These are phyloP conservation scores for Junonia oenone DNA, from an alignment of 2,888 invertebrate genomes.

Conservation along the genomic window DNA sequence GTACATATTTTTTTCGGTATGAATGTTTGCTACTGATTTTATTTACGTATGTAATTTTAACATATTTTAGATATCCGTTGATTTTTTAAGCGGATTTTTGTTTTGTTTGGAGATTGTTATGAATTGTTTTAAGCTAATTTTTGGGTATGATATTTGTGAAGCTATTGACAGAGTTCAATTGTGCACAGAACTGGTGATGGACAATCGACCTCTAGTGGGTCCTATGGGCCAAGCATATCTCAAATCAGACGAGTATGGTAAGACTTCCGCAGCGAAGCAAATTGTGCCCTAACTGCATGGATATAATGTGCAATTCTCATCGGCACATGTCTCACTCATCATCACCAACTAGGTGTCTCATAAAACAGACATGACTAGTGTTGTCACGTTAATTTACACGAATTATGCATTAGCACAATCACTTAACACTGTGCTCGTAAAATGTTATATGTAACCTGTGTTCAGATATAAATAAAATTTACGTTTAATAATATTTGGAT, in stretches of 20 bases:
- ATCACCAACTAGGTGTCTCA: constrained; percentile 51
- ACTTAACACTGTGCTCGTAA: constrained; percentile 37
- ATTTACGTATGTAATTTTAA: no score
- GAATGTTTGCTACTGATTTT: no score
- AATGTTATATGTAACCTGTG: constrained; percentile 22
- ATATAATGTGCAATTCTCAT: constrained; percentile 53
- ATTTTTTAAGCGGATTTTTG: no score
- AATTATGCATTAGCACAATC: constrained; percentile 39
- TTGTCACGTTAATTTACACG: constrained; percentile 34
- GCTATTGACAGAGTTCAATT: constrained; percentile 51
- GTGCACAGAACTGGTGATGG: constrained; percentile 83
- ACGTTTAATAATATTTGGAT: constrained; percentile 18
- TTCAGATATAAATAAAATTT: constrained; percentile 5
- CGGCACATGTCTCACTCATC: constrained; percentile 38
- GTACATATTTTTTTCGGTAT: no score
- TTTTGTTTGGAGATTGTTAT: no score
- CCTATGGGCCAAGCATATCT: constrained; percentile 90
- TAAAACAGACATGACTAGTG: constrained; percentile 46
- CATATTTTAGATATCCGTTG: no score
- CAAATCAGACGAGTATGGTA: constrained; percentile 91
- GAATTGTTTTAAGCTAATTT: no score
- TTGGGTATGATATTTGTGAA: not conserved
- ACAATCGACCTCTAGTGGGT: constrained; percentile 87
- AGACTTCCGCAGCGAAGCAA: constrained; percentile 58
- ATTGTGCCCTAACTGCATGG: constrained; percentile 69